These are phyloP conservation scores for Phycodurus eques DNA, from an alignment of 2,113 vertebrate genomes.

Conservation along the genomic window DNA sequence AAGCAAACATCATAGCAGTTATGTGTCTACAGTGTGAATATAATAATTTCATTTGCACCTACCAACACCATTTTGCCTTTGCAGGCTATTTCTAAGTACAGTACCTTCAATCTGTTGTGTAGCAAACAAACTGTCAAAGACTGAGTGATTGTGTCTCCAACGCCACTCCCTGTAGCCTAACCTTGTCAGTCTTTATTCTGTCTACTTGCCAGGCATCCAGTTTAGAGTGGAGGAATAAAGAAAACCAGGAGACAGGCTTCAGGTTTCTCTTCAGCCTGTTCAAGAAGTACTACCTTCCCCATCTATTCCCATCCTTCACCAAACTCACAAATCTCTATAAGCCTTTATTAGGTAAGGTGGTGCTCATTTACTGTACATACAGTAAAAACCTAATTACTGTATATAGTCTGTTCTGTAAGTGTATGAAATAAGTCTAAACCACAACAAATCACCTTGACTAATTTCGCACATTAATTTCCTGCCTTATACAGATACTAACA, in stretches of 20 bases:
- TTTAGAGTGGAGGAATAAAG: slow-evolving; percentile 94
- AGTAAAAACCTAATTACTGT: not conserved
- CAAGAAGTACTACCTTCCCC: slow-evolving; percentile 97
- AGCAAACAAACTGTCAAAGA: slow-evolving; percentile 28
- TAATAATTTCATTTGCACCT: not conserved
- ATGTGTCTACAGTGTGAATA: slow-evolving; percentile 8
- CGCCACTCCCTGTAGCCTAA: slow-evolving; percentile 28
- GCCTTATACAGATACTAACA: no score
- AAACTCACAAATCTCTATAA: slow-evolving; percentile 97
- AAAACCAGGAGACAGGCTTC: slow-evolving; percentile 95
- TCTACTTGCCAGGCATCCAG: slow-evolving; percentile 84
- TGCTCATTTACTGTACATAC: not conserved
- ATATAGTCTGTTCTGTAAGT: not conserved
- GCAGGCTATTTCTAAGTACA: slow-evolving; percentile 1
- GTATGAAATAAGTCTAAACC: no score
- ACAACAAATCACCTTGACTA: no score
- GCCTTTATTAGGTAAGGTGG: slow-evolving; percentile 88
- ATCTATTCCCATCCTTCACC: slow-evolving; percentile 94
- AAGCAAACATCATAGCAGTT: not conserved
- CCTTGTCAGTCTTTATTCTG: slow-evolving; percentile 50
- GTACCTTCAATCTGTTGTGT: slow-evolving; percentile 38
- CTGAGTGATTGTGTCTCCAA: slow-evolving; percentile 27
- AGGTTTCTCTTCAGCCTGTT: slow-evolving; percentile 96
- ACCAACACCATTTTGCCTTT: not conserved
- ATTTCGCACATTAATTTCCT: no score